A percentile compares a stretch with the other conserved stretches of the same genome.
Conservation (phyloP, 2,113 vertebrate species). For the Polypterus bichir region DNA sequence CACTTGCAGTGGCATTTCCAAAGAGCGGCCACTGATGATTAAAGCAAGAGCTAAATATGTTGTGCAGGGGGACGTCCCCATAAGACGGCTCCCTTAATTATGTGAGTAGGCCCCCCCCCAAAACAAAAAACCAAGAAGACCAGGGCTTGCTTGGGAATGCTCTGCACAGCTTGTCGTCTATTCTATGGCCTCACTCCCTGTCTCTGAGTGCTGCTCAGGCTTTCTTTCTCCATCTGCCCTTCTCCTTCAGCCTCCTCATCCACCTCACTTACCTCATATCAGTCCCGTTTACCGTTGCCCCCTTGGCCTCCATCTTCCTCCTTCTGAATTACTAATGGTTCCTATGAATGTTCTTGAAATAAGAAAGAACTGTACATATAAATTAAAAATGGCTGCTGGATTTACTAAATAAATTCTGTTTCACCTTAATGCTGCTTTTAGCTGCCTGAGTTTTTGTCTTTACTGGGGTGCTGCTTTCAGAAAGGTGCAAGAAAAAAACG, state of each 20-base stretch:
- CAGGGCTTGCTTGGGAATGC: slow-evolving; percentile 26
- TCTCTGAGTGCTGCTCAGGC: slow-evolving; percentile 10
- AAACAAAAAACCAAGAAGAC: slow-evolving; percentile 41
- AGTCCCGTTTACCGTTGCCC: slow-evolving; percentile 18
- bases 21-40: too few relatives aligned
- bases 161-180: background rate
- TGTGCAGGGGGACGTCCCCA: slow-evolving; percentile 19
- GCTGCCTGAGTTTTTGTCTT: too few relatives aligned
- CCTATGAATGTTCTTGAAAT: too few relatives aligned
- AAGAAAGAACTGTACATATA: too few relatives aligned
- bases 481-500: too few relatives aligned
- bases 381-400: too few relatives aligned
- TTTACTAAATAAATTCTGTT: too few relatives aligned
- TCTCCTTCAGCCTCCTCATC: slow-evolving; percentile 9
- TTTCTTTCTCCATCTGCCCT: slow-evolving; percentile 14
- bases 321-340: background rate
- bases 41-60: too few relatives aligned
- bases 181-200: slow-evolving; percentile 1
- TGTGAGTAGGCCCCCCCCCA: slow-evolving; percentile 44
- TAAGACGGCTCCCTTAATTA: slow-evolving; percentile 44
- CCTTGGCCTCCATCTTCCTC: slow-evolving; percentile 17
- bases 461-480: too few relatives aligned
- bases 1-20: too few relatives aligned
- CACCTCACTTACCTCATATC: slow-evolving; percentile 11
- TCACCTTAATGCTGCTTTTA: too few relatives aligned